A percentile compares a stretch with the other conserved stretches of the same genome.
These are phyloP conservation scores for Ailuropoda melanoleuca DNA, from an alignment of 2,113 vertebrate species.

Conservation along the genomic window DNA sequence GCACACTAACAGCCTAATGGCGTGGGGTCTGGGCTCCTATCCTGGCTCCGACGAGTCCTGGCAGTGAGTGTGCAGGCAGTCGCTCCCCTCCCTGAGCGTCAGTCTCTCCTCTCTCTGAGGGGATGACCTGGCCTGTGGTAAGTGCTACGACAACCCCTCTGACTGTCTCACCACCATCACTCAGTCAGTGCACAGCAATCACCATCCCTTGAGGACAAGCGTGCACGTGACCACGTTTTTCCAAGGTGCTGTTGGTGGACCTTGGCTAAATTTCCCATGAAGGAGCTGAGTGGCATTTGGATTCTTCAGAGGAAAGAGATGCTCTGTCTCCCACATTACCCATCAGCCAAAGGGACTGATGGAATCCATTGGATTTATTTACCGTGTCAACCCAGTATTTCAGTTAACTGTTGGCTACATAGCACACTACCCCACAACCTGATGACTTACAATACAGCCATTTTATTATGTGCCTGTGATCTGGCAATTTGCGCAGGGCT, in stretches of 20 bases:
- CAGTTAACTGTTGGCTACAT: not conserved
- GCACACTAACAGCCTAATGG: not conserved
- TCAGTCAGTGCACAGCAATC: fast-evolving
- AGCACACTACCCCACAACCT: not conserved
- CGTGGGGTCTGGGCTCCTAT: not conserved
- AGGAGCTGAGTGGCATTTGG: not conserved
- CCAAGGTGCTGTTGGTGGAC: not conserved
- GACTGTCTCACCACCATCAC: not conserved
- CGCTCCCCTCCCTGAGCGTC: not conserved
- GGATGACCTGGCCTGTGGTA: not conserved
- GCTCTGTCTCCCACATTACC: not conserved
- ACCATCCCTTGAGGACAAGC: not conserved
- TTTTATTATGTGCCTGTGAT: not conserved
- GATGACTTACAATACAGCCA: not conserved
- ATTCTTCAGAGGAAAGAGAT: not conserved
- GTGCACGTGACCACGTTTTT: not conserved
- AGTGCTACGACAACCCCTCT: not conserved
- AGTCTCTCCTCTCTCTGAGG: not conserved
- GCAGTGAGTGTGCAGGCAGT: not conserved
- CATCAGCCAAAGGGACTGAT: not conserved
- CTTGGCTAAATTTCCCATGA: not conserved
- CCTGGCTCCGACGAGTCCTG: not conserved
- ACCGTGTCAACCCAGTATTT: not conserved
- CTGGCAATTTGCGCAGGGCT: not conserved
- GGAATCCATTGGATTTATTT: not conserved